phyloP scores from a whole-genome alignment of 2,113 vertebrate species.

The Poicephalus meyeri region DNA sequence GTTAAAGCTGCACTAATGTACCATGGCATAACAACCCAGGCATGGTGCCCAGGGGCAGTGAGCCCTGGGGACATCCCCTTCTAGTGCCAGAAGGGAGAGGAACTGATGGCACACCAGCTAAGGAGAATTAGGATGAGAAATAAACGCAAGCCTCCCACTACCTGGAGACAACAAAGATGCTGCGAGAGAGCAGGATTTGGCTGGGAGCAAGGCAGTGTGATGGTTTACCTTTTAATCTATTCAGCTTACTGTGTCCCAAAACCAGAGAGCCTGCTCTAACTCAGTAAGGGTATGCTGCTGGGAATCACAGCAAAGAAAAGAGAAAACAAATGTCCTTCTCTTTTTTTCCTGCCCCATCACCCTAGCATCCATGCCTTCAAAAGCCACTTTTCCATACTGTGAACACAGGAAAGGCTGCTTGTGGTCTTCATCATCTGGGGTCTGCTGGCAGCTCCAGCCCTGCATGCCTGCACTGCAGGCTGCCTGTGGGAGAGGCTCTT shows the following conservation, averaged over 20 bases:
- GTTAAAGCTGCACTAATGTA: neutral
- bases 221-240: neutral
- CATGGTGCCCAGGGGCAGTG: rapidly evolving
- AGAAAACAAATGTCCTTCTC: neutral
- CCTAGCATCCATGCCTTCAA: neutral
- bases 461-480: rapidly evolving
- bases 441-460: neutral
- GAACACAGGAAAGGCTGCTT: rapidly evolving
- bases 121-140: neutral
- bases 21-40: neutral
- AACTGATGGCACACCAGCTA: rapidly evolving
- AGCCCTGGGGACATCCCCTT: neutral
- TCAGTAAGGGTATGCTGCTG: neutral
- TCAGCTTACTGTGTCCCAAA: rapidly evolving
- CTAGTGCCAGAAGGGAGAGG: neutral
- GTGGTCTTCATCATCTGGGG: rapidly evolving
- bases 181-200: neutral
- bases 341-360: rapidly evolving
- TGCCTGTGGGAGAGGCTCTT: neutral
- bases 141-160: neutral
- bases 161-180: neutral
- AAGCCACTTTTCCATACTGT: neutral
- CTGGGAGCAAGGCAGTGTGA: neutral
- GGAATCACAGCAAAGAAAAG: neutral
- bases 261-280: rapidly evolving